A percentile compares a stretch with the other conserved stretches of the same genome.
Evolutionary conservation across 2,113 vertebrate species (phyloP).

Genomic region (Hemiscyllium ocellatum): DNA sequence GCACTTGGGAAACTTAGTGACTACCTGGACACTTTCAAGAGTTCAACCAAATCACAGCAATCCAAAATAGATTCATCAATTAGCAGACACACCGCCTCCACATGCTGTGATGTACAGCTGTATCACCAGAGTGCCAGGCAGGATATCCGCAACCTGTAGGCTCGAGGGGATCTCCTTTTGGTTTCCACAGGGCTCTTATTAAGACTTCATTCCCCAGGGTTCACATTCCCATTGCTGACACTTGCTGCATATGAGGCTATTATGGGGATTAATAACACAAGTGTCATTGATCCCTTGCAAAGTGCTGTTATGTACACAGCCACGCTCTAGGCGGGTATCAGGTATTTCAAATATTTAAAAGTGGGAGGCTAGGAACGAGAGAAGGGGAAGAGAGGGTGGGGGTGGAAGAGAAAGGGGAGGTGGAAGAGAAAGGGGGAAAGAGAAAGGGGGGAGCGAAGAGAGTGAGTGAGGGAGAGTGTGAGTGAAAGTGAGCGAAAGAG

Average conservation of each 20-base stretch:
- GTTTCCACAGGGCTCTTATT: background rate
- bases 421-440: too few relatives aligned
- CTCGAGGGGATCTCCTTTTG: conserved; percentile 3
- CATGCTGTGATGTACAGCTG: background rate
- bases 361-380: too few relatives aligned
- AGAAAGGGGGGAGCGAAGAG: too few relatives aligned
- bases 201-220: background rate
- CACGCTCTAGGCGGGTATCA: background rate
- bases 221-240: background rate
- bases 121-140: background rate
- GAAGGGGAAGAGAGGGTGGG: too few relatives aligned
- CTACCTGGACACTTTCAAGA: background rate
- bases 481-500: too few relatives aligned
- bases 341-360: background rate
- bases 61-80: background rate
- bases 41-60: background rate
- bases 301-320: background rate
- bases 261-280: background rate
- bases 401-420: too few relatives aligned
- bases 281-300: background rate
- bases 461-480: too few relatives aligned
- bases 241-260: background rate
- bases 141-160: conserved; percentile 17
- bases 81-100: background rate
- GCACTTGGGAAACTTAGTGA: background rate